Percentiles rank a stretch among this genome's conserved stretches.
Conservation (phyloP, 2,113 vertebrate species). For the Scytalopus superciliaris region DNA sequence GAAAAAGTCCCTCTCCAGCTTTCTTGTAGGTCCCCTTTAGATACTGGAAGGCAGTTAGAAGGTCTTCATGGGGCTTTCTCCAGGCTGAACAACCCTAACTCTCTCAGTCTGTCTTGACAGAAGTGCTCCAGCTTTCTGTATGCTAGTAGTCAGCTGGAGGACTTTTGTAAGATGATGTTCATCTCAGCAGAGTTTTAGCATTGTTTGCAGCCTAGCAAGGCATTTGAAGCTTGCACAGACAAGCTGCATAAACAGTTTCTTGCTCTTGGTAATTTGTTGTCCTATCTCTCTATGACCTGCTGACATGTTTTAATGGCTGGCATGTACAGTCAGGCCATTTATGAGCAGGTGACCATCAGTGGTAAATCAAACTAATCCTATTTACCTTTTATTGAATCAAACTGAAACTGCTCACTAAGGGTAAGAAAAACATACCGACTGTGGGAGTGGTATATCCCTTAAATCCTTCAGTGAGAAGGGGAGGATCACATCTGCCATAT, state of each 20-base stretch:
- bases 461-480: not conserved
- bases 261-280: not conserved
- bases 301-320: not conserved
- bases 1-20: not conserved
- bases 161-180: not conserved
- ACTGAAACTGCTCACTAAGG: not conserved
- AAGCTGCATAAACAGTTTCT: not conserved
- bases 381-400: constrained; percentile 15
- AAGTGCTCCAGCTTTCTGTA: not conserved
- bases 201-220: not conserved
- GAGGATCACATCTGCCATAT: not conserved
- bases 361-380: not conserved
- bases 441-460: not conserved
- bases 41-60: not conserved
- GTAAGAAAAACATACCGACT: not conserved
- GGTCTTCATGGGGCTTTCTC: not conserved
- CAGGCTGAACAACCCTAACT: not conserved
- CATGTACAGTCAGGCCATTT: not conserved
- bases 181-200: not conserved
- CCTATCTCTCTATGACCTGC: not conserved
- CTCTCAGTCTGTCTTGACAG: not conserved
- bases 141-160: not conserved
- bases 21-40: not conserved
- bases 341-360: not conserved
- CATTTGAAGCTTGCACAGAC: not conserved